Percentiles rank a stretch among this genome's conserved stretches.
These are phyloP conservation scores for Cantharis rustica DNA, from an alignment of 2,888 invertebrate genomes.

Conservation along the genomic window DNA sequence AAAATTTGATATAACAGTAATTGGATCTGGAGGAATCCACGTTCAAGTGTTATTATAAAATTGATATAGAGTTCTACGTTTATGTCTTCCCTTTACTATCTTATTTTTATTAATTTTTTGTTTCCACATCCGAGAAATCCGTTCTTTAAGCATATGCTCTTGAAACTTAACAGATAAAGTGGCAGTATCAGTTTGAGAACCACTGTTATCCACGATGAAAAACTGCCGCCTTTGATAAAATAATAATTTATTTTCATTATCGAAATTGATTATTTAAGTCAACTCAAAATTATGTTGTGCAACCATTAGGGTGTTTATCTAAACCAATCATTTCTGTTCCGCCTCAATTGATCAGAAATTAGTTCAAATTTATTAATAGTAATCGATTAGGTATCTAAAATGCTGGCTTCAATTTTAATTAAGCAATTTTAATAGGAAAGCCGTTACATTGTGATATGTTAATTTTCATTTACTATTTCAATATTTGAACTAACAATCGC, in stretches of 20 bases:
- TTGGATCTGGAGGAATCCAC: conserved; percentile 35
- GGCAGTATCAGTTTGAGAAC: neutral
- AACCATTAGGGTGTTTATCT: neutral
- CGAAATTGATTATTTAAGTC: neutral
- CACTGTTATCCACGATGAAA: neutral
- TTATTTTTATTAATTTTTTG: neutral
- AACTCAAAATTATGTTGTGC: neutral
- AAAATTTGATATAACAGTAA: conserved; percentile 43
- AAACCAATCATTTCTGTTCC: neutral
- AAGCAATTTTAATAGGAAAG: neutral
- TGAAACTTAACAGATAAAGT: neutral
- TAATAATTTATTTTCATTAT: neutral
- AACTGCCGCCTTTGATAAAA: neutral
- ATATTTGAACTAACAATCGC: neutral
- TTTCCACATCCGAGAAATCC: neutral
- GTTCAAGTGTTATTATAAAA: conserved; percentile 11
- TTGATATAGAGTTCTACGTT: neutral
- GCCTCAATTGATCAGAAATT: neutral
- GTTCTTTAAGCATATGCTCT: neutral
- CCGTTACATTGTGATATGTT: neutral
- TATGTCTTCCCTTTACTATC: neutral
- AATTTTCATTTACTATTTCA: neutral
- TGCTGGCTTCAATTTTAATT: neutral
- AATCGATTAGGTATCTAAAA: neutral
- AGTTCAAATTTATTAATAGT: neutral